Base-by-base conservation (phyloP, 2,113 vertebrate genomes). In the Mohoua ochrocephala region DNA sequence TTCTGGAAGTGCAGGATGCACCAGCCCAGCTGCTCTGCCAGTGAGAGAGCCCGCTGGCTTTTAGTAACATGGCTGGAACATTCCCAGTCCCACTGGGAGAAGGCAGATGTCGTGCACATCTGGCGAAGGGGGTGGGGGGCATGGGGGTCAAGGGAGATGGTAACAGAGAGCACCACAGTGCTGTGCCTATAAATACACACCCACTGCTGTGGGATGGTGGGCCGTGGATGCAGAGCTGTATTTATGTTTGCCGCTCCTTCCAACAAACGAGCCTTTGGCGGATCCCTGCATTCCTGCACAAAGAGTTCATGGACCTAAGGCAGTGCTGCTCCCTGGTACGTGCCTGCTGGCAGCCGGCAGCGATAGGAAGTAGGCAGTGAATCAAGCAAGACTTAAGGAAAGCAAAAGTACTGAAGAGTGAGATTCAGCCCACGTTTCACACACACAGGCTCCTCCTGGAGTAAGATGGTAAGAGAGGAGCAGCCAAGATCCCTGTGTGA, bases 261-360 rank as follows among this genome's bases (percentile, higher is more conserved):
- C 69, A 64, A 18, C 31, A 50, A 77, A 28, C 17, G 24, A 28
- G 50, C 45, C 23, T 37, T 65, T 6, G 2, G n/a, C 3, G 16
- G 30, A 44, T 44, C 11, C 10, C 35, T 8, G 30, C 9, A 1
- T 67, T 53, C n/a, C 69, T 2, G 11, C 54, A 45, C 1, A 0
- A 27, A 44, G 35, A 8, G 57, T 11, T 68, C 35, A 28, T 0
- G 3, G 49, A 54, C 8, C 1, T 3, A 11, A 23, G n/a, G 87
- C 74, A 67, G 39, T 1, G 0, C 69, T 35, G n/a, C 47, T 23
- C 31, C 10, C 77, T 26, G 5, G 0, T 3, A 5, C 0, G 0
- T 22, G 39, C 87, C 75, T 56, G 44, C 77, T 65, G 79, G 75
- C 61, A 70, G 19, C 73, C 47, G 69, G 61, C 50, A 63, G 60